Percentiles rank a stretch among this genome's conserved stretches.
Conservation (phyloP, 2,888 invertebrate species). For the Chesias legatella region DNA sequence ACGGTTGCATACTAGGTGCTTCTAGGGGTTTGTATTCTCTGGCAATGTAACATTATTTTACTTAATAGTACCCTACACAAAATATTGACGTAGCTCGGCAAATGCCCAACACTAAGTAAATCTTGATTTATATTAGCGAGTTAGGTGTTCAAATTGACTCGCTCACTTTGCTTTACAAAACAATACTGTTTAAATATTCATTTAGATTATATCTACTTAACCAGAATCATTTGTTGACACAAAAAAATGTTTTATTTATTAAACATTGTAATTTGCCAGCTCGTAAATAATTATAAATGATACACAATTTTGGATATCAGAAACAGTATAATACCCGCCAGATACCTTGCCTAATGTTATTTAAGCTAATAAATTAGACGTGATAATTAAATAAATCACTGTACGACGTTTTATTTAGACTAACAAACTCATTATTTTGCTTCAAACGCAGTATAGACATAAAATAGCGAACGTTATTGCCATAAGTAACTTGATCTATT, state of each 20-base stretch:
- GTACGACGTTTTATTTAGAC: slow-evolving; percentile 4
- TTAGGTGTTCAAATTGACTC: slow-evolving; percentile 19
- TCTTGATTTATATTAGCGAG: slow-evolving; percentile 20
- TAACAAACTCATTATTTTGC: slow-evolving; percentile 1
- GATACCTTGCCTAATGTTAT: neutral
- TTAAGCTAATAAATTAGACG: slow-evolving; percentile 1
- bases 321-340: too few species aligned
- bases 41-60: slow-evolving; percentile 3
- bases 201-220: slow-evolving; percentile 9
- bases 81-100: slow-evolving; percentile 12
- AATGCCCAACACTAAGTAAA: slow-evolving; percentile 18
- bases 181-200: slow-evolving; percentile 15
- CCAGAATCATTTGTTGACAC: too few species aligned
- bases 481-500: neutral
- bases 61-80: neutral
- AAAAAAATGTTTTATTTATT: slow-evolving; percentile 3
- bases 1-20: too few species aligned
- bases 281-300: too few species aligned
- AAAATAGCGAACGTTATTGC: neutral
- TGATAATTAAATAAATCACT: slow-evolving; percentile 3
- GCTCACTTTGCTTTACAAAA: slow-evolving; percentile 17
- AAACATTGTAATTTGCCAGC: too few species aligned
- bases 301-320: too few species aligned
- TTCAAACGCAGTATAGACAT: slow-evolving; percentile 1
- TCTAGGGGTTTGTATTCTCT: neutral